Evolutionary conservation across 1,140 invertebrate species (phyloP), one percentile per base, ranked within the genome.

Genomic region (Conopomorpha cramerella): DNA sequence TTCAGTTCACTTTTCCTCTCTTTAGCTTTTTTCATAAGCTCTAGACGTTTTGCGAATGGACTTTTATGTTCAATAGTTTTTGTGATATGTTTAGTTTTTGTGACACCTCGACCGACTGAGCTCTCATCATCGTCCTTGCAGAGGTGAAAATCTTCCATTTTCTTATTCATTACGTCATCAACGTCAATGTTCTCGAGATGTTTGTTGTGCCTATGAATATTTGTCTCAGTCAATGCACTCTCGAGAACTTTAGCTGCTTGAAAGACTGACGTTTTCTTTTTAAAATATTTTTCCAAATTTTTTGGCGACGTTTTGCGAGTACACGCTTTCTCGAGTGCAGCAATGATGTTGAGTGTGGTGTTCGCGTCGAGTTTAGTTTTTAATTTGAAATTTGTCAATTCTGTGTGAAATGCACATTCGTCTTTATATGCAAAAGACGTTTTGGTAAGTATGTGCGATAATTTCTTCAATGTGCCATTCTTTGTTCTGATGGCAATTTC

Each of bases 111-210:
- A 0, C 60, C 60, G 2, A 54, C 1, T 0, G 65, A 50, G 1
- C 42, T 35, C n/a, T 66, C 62, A 6, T 70, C 56, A 10, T 57
- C 15, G 28, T 54, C 65, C 45, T 65, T 61, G 32, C 59, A 70
- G 2, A 50, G 32, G 11, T 64, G 47, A 17, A 70, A 49, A 26
- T 60, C 60, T 16, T 47, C 48, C 1, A 41, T 27, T 31, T 70
- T 64, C 10, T 50, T 55, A 14, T 56, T 19, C 0, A 63, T 3
- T 16, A 64, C 10, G 14, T 19, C 29, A 12, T 30, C 16, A 13
- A 15, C 11, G 25, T 45, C 33, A 8, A 49, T 0, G 4, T 37
- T 34, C 3, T 33, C 11, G 12, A 8, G 8, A 4, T 29, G 8
- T 6, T 23, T 23, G 4, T 30, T 33, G 25, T 58, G 51, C 17